A percentile compares a stretch with the other conserved stretches of the same genome.
Evolutionary conservation across 1,140 invertebrate species (phyloP).

Genomic region (Prorops nasuta): DNA sequence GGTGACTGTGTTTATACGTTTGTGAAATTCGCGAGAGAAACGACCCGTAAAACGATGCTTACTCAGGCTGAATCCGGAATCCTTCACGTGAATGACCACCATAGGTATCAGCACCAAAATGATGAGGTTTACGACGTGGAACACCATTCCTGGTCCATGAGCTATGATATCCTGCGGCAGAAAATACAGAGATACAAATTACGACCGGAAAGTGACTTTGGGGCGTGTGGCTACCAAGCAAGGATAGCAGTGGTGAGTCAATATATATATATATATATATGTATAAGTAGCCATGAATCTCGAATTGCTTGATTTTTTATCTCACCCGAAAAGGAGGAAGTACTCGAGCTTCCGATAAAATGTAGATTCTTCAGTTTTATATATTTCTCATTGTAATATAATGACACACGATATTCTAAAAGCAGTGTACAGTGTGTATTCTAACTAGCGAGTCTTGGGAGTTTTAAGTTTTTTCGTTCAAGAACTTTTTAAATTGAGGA

Average conservation of each 20-base stretch:
- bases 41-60: conserved; percentile 50
- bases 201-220: not conserved
- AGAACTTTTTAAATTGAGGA: too few species aligned
- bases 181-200: conserved; percentile 26
- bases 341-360: too few species aligned
- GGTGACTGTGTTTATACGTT: too few species aligned
- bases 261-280: not conserved
- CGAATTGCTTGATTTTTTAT: conserved; percentile 15
- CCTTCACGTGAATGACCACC: conserved; percentile 72
- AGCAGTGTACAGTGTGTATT: too few species aligned
- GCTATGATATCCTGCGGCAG: conserved; percentile 70
- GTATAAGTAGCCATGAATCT: conserved; percentile 19
- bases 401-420: too few species aligned
- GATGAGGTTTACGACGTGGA: conserved; percentile 76
- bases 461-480: too few species aligned
- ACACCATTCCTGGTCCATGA: conserved; percentile 66
- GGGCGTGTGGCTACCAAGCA: not conserved
- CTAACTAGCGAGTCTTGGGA: too few species aligned
- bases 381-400: too few species aligned
- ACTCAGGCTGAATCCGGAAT: conserved; percentile 76
- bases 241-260: not conserved
- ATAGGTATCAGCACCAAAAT: conserved; percentile 77
- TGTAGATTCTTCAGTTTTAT: too few species aligned
- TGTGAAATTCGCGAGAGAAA: too few species aligned
- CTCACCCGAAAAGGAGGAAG: too few species aligned